phyloP scores from a whole-genome alignment of 2,888 invertebrate species.

The Germaria angustata region DNA sequence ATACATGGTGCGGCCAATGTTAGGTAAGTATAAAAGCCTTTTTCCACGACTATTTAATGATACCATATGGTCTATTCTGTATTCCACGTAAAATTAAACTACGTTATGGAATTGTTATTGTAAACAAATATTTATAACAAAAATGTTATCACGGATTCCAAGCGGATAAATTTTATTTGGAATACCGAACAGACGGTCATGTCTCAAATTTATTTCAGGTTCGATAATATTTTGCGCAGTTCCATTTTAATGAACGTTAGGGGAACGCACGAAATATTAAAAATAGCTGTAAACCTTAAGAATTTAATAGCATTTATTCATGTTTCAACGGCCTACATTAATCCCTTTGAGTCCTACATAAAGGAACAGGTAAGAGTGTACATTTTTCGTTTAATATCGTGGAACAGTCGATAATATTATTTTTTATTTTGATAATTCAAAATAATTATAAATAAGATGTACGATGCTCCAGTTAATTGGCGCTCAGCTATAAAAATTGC shows the following conservation, averaged over 20 bases:
- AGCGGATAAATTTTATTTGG: too few relatives aligned
- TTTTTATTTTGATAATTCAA: too few relatives aligned
- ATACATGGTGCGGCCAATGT: conserved; percentile 89
- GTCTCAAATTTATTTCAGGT: conserved; percentile 80
- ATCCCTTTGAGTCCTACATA: conserved; percentile 86
- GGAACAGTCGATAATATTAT: too few relatives aligned
- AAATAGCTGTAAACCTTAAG: conserved; percentile 82
- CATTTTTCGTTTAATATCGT: not conserved
- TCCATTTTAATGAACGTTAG: conserved; percentile 84
- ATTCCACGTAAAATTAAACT: not conserved
- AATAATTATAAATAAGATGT: conserved; percentile 60
- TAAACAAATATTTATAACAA: not conserved
- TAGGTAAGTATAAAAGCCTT: conserved; percentile 76
- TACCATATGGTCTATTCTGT: not conserved
- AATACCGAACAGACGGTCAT: too few relatives aligned
- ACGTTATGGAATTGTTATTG: too few relatives aligned
- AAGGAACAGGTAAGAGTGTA: conserved; percentile 84
- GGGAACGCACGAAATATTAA: conserved; percentile 84
- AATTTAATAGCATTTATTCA: conserved; percentile 85
- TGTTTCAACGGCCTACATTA: conserved; percentile 93
- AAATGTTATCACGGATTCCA: too few relatives aligned
- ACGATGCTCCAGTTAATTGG: conserved; percentile 83
- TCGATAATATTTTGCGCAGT: conserved; percentile 87
- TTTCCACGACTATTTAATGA: not conserved
- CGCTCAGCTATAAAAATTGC: conserved; percentile 83